phyloP scores from a whole-genome alignment of 2,888 invertebrate genomes.

The Geotrupes spiniger region DNA sequence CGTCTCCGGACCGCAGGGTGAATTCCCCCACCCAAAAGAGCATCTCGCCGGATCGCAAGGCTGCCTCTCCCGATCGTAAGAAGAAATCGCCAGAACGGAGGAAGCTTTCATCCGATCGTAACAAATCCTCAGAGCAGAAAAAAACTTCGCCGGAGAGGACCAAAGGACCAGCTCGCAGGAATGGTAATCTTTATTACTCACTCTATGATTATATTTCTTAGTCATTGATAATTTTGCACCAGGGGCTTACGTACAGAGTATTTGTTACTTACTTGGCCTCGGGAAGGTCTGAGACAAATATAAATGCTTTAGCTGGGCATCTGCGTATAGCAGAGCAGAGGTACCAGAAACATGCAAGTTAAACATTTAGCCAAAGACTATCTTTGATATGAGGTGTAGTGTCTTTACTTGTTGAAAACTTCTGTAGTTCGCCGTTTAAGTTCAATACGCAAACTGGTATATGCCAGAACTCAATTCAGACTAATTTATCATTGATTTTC shows the following conservation, averaged over 20 bases:
- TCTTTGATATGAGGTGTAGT: slow-evolving; percentile 31
- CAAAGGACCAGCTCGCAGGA: slow-evolving; percentile 12
- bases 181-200: slow-evolving; percentile 23
- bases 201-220: slow-evolving; percentile 29
- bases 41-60: slow-evolving; percentile 16
- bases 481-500: slow-evolving; percentile 71
- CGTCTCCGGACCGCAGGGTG: slow-evolving; percentile 18
- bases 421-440: slow-evolving; percentile 71
- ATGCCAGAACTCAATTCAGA: slow-evolving; percentile 79
- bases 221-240: slow-evolving; percentile 75
- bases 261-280: slow-evolving; percentile 58
- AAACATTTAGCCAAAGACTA: slow-evolving; percentile 55
- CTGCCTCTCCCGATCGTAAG: slow-evolving; percentile 19
- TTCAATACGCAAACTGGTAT: slow-evolving; percentile 69
- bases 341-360: slow-evolving; percentile 70
- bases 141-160: slow-evolving; percentile 11
- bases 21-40: slow-evolving; percentile 18
- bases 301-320: slow-evolving; percentile 70
- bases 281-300: slow-evolving; percentile 82
- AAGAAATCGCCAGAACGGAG: slow-evolving; percentile 23
- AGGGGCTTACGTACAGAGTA: slow-evolving; percentile 67
- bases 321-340: slow-evolving; percentile 61
- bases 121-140: slow-evolving; percentile 21
- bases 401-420: slow-evolving; percentile 53
- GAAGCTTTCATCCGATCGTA: slow-evolving; percentile 17